phyloP scores from a whole-genome alignment of 2,888 invertebrate genomes.

The Acanthosepion pharaonis region DNA sequence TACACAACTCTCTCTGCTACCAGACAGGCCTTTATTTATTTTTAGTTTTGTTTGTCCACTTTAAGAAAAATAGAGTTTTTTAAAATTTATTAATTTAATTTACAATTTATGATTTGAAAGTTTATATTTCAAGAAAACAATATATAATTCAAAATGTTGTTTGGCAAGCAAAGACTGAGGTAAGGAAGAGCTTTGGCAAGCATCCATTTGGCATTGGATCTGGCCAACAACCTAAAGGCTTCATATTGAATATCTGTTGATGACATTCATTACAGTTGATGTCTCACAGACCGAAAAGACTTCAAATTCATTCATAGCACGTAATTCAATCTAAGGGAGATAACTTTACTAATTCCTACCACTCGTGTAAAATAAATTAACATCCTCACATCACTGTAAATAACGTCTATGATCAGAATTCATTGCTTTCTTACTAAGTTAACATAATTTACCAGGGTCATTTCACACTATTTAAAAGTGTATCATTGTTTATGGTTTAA shows the following conservation, averaged over 20 bases:
- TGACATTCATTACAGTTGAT: constrained; percentile 11
- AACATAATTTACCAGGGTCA: background rate
- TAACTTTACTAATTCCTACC: background rate
- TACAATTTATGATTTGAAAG: no score
- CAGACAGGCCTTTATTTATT: no score
- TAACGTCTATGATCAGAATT: background rate
- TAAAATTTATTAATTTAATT: no score
- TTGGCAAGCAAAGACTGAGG: background rate
- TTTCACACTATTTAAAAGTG: background rate
- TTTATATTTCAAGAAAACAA: no score
- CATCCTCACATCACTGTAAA: background rate
- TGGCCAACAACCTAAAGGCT: background rate
- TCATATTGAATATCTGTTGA: background rate
- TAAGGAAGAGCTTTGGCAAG: background rate
- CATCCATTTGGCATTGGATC: background rate
- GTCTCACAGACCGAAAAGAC: background rate
- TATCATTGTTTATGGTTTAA: no score
- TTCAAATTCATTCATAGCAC: background rate
- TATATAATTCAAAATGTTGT: background rate
- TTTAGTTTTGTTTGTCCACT: no score
- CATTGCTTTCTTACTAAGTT: background rate
- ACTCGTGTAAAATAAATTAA: background rate
- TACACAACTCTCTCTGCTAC: no score
- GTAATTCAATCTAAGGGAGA: constrained; percentile 10
- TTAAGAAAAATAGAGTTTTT: no score